Percentiles rank a stretch among this genome's conserved stretches.
Evolutionary conservation across 2,797 vertebrate genomes (phyloP).

Genomic region (Chelmon rostratus): DNA sequence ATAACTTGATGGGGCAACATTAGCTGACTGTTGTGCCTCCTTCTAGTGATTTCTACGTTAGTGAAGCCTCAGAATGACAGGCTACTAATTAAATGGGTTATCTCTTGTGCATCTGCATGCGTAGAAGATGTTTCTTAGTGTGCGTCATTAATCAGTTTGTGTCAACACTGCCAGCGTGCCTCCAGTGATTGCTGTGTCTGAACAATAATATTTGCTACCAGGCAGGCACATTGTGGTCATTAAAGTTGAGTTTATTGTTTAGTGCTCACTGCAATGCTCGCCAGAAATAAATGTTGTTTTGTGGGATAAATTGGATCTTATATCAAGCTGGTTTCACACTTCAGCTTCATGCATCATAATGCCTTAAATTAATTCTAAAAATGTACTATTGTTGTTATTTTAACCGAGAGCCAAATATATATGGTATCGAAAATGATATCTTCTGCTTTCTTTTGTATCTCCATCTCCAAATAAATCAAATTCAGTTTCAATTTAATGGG

Average conservation of each 20-base stretch:
- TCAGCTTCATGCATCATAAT: not conserved
- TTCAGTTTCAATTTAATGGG: constrained; percentile 22
- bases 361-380: not conserved
- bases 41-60: constrained; percentile 8
- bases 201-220: constrained; percentile 17
- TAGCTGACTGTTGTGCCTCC: constrained; percentile 5
- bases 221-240: constrained; percentile 23
- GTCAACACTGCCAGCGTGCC: constrained; percentile 16
- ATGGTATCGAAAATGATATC: not conserved
- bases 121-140: constrained; percentile 25
- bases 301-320: not conserved
- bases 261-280: constrained; percentile 4
- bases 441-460: not conserved
- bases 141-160: constrained; percentile 38
- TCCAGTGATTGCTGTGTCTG: constrained; percentile 11
- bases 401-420: constrained; percentile 27
- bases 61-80: constrained; percentile 28
- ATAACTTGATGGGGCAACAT: constrained; percentile 21
- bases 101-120: constrained; percentile 24
- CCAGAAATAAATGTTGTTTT: not conserved
- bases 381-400: constrained; percentile 20
- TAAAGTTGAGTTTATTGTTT: constrained; percentile 28
- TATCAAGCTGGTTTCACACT: constrained; percentile 9
- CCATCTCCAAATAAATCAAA: constrained; percentile 9
- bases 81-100: constrained; percentile 42